Conservation (phyloP, 2,888 invertebrate species). For the Dyspetes luteomarginatus region DNA sequence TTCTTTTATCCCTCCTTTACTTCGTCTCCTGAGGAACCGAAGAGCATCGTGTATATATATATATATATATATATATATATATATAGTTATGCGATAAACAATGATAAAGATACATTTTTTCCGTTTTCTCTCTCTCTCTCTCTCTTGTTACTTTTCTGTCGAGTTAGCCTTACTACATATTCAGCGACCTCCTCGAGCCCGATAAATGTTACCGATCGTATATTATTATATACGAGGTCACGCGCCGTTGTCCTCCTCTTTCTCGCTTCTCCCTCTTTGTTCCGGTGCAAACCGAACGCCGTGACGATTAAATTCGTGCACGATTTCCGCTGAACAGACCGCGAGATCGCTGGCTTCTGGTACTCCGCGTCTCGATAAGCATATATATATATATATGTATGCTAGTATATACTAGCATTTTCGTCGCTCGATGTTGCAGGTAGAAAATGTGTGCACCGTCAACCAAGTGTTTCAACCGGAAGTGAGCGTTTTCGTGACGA, state of each 20-base stretch:
- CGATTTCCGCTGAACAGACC: slow-evolving; percentile 64
- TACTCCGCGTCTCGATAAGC: slow-evolving; percentile 10
- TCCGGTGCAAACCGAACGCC: slow-evolving; percentile 60
- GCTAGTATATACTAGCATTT: neutral
- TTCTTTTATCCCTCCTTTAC: slow-evolving; percentile 46
- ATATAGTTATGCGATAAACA: slow-evolving; percentile 42
- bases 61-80: too few relatives aligned
- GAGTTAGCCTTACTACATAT: slow-evolving; percentile 70
- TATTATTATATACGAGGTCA: too few relatives aligned
- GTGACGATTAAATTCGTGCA: slow-evolving; percentile 63
- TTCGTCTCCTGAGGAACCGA: slow-evolving; percentile 55
- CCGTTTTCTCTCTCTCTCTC: slow-evolving; percentile 16
- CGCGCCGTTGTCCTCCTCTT: slow-evolving; percentile 59
- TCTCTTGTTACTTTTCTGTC: slow-evolving; percentile 11
- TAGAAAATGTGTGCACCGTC: slow-evolving; percentile 28
- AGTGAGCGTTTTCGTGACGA: slow-evolving; percentile 34
- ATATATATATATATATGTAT: neutral
- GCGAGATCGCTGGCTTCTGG: slow-evolving; percentile 48
- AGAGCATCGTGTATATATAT: slow-evolving; percentile 35
- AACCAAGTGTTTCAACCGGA: slow-evolving; percentile 57
- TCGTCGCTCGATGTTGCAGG: slow-evolving; percentile 34
- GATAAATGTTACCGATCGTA: slow-evolving; percentile 69
- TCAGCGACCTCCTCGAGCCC: slow-evolving; percentile 73
- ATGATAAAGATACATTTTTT: slow-evolving; percentile 44
- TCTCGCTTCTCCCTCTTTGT: slow-evolving; percentile 35